Evolutionary conservation across 2,797 vertebrate genomes (phyloP).

Genomic region (Gephyroberyx darwinii): DNA sequence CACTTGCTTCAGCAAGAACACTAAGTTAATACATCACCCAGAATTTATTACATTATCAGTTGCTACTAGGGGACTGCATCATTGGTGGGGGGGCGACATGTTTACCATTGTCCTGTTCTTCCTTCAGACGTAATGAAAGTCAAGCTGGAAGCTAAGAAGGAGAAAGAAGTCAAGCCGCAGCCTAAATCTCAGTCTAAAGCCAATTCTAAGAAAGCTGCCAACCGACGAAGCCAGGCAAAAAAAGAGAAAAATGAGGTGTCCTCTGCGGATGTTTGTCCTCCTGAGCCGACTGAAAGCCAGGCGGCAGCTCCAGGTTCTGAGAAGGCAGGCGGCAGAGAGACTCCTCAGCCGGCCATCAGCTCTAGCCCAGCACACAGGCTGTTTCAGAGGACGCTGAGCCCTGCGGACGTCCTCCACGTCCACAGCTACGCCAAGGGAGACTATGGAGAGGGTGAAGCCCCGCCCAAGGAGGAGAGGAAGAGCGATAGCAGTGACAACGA

Average conservation of each 20-base stretch:
- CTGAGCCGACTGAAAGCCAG: constrained; percentile 38
- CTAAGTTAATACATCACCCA: no score
- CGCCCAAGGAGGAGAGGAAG: constrained; percentile 65
- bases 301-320: background rate
- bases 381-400: constrained; percentile 85
- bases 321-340: constrained; percentile 9
- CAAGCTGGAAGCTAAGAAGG: constrained; percentile 52
- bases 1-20: no score
- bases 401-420: constrained; percentile 86
- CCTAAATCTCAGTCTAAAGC: constrained; percentile 54
- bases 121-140: constrained; percentile 52
- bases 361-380: constrained; percentile 61
- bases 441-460: constrained; percentile 74
- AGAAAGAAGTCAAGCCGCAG: constrained; percentile 50
- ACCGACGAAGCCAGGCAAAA: constrained; percentile 48
- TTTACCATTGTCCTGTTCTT: background rate
- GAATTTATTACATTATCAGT: no score
- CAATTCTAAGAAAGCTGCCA: constrained; percentile 51
- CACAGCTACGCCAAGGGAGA: constrained; percentile 91
- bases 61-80: no score
- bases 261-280: background rate
- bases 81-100: no score
- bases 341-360: constrained; percentile 26
- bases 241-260: constrained; percentile 57
- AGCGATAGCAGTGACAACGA: constrained; percentile 66